These are phyloP conservation scores for Danionella cerebrum DNA, from an alignment of 2,113 vertebrate species.

Conservation along the genomic window DNA sequence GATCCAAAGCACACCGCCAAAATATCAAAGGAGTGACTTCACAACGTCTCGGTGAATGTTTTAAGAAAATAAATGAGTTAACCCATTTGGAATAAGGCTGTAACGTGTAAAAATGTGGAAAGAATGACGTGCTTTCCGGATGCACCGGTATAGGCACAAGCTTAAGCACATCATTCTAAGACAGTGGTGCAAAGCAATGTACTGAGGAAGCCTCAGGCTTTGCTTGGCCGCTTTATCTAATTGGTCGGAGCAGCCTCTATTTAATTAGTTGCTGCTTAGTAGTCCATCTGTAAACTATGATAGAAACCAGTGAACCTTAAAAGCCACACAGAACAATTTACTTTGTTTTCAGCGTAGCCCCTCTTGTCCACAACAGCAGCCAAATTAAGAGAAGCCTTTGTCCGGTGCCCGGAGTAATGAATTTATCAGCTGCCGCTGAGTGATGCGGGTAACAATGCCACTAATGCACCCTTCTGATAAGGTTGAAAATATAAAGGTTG, in stretches of 20 bases:
- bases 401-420: slow-evolving; percentile 36
- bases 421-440: slow-evolving; percentile 52
- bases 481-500: slow-evolving; percentile 29
- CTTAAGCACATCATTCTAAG: too few species aligned
- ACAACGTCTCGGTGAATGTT: too few species aligned
- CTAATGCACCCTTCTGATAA: slow-evolving; percentile 58
- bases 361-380: slow-evolving; percentile 18
- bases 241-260: slow-evolving; percentile 1
- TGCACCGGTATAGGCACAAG: too few species aligned
- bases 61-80: too few species aligned
- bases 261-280: slow-evolving; percentile 16
- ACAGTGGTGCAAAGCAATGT: too few species aligned
- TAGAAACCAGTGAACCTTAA: not conserved
- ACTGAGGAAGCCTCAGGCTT: not conserved
- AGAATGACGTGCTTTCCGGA: too few species aligned
- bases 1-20: too few species aligned
- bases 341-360: slow-evolving; percentile 34
- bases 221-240: slow-evolving; percentile 9
- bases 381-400: slow-evolving; percentile 28
- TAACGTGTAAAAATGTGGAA: too few species aligned
- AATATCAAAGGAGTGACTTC: too few species aligned
- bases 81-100: too few species aligned
- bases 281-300: slow-evolving; percentile 19
- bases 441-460: slow-evolving; percentile 44
- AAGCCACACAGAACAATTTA: not conserved